Percentiles rank a stretch among this genome's conserved stretches.
Conservation (phyloP, 1,140 invertebrate species). For the Sitobion miscanthi region DNA sequence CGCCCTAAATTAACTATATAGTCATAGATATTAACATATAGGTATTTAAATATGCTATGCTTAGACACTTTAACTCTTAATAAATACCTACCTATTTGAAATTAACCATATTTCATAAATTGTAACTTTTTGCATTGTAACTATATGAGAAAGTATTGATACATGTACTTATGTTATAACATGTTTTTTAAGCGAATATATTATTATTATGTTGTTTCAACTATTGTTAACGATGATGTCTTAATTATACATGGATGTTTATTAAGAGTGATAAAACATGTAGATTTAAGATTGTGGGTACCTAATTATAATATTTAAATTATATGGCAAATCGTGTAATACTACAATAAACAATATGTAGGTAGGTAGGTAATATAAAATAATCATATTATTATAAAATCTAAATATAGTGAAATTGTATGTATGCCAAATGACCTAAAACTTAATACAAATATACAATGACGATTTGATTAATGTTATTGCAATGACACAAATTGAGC, state of each 20-base stretch:
- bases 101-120: not conserved
- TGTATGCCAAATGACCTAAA: constrained; percentile 54
- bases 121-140: not conserved
- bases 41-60: not conserved
- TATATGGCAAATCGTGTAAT: not conserved
- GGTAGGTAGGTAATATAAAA: not conserved
- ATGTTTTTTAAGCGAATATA: not conserved
- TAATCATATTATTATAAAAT: constrained; percentile 40
- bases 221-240: not conserved
- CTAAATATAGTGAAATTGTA: constrained; percentile 46
- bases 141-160: too few relatives aligned
- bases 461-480: constrained; percentile 20
- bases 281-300: too few relatives aligned
- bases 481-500: constrained; percentile 41
- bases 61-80: not conserved
- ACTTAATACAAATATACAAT: constrained; percentile 40
- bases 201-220: not conserved
- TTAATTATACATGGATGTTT: not conserved
- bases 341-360: not conserved
- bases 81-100: not conserved
- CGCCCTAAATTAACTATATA: not conserved
- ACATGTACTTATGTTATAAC: too few relatives aligned
- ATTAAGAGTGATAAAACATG: not conserved
- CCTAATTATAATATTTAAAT: not conserved
- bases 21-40: not conserved